Percentiles rank a stretch among this genome's conserved stretches.
These are phyloP conservation scores for Hoplias malabaricus DNA, from an alignment of 2,113 vertebrate genomes.

Conservation along the genomic window DNA sequence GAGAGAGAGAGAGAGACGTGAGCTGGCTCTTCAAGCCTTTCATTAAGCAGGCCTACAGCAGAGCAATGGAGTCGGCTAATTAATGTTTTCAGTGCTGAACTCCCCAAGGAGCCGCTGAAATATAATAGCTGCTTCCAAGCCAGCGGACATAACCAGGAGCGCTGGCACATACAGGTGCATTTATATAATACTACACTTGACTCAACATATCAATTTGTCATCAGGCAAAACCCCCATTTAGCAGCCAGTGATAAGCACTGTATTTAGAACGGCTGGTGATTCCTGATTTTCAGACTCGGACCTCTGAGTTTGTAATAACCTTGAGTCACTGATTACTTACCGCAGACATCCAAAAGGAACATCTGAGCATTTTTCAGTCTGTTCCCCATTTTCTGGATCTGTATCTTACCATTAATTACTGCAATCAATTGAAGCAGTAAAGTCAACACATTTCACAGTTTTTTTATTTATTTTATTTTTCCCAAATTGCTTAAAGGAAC, in stretches of 20 bases:
- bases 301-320: neutral
- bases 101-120: conserved; percentile 12
- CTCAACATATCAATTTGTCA: conserved; percentile 28
- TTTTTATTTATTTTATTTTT: too few relatives aligned
- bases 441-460: too few relatives aligned
- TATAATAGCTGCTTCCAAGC: conserved; percentile 19
- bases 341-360: neutral
- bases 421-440: too few relatives aligned
- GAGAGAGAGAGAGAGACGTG: conserved; percentile 29
- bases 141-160: neutral
- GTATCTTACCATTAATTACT: neutral
- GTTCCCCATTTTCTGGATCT: neutral
- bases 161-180: conserved; percentile 16
- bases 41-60: conserved; percentile 29
- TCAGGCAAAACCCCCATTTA: neutral
- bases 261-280: neutral
- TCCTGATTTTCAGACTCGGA: neutral
- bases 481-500: too few relatives aligned
- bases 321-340: neutral
- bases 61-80: conserved; percentile 17
- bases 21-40: conserved; percentile 5
- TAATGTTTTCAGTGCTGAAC: conserved; percentile 31
- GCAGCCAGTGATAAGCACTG: neutral
- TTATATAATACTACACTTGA: neutral
- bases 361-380: neutral